Evolutionary conservation across 2,888 invertebrate genomes (phyloP), one percentile per base, ranked within the genome.

Genomic region (Sturmia bella): DNA sequence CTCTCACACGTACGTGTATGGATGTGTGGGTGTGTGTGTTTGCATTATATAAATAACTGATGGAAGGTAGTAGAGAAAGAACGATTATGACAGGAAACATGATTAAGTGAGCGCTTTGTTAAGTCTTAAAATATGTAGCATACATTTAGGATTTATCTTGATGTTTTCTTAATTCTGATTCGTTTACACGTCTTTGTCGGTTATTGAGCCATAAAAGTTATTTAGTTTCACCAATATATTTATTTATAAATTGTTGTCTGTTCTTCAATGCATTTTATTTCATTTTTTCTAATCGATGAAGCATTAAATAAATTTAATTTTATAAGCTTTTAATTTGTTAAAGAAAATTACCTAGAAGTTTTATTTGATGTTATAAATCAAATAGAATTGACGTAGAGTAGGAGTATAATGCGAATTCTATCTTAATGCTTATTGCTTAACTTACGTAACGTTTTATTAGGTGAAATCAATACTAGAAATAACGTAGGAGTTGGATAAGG

Each of bases 301-400:
- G 74, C 73, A 37, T 64, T 54, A 64, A 54, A 56, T 63, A 48
- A 63, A 43, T 54, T 7, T 7, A 32, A 63, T 48, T 12, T 39
- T 64, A 43, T 43, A 27, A 41, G 41, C 39, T 52, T 45, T 63
- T 43, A 56, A 74, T 64, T 56, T 64, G 54, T 54, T 17, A 43
- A 43, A n/a, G 61, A 50, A 72, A 2, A 41, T 48, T 59, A 24
- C 39, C 59, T 50, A 32, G 37, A 13, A 11, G 45, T 57, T n/a
- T 63, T 32, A 32, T 32, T 32, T 7, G 3, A 1, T 32, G 9
- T 7, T 1, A 32, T 7, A 32, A 32, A 32, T 32, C 32, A 32
- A 32, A 32, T n/a, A n/a, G n/a, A n/a, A 6, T 32, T 32, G 6
- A 9, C 7, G 9, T 7, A 32, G 1, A 7, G 7, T 9, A 32